Evolutionary conservation across 2,888 invertebrate genomes (phyloP).

Genomic region (Empis stercorea): DNA sequence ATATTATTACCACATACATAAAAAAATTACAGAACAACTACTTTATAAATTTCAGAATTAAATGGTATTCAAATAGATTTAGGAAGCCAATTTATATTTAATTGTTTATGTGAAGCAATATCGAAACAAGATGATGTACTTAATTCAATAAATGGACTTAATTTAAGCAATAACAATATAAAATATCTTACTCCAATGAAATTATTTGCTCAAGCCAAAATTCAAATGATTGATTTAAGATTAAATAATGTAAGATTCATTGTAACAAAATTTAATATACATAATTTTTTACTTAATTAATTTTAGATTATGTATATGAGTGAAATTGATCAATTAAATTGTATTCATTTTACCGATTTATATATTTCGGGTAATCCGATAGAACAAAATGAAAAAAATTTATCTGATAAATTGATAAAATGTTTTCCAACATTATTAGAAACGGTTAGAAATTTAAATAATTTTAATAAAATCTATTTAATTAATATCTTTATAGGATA

Average conservation of each 20-base stretch:
- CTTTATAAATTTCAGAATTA: slow-evolving; percentile 5
- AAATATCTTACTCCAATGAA: slow-evolving; percentile 4
- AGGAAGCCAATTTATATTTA: slow-evolving; percentile 7
- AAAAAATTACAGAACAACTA: not conserved
- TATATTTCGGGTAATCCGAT: slow-evolving; percentile 11
- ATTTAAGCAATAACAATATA: slow-evolving; percentile 12
- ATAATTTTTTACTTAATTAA: not conserved
- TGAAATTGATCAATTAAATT: slow-evolving; percentile 7
- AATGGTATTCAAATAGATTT: slow-evolving; percentile 10
- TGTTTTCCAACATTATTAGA: slow-evolving; percentile 7
- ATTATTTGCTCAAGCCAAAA: slow-evolving; percentile 2
- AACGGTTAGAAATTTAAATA: slow-evolving; percentile 6
- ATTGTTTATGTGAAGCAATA: slow-evolving; percentile 8
- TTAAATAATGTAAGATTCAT: not conserved
- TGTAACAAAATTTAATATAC: no score
- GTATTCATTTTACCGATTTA: slow-evolving; percentile 8
- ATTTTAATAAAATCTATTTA: not conserved
- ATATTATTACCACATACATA: no score
- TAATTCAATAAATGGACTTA: slow-evolving; percentile 11
- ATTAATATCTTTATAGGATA: not conserved
- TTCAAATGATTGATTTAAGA: slow-evolving; percentile 11
- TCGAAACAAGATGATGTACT: slow-evolving; percentile 4
- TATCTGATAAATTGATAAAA: slow-evolving; percentile 1
- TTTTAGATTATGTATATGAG: not conserved
- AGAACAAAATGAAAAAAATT: no score